phyloP scores from a whole-genome alignment of 2,888 invertebrate species.

The Phyllotreta cruciferae region DNA sequence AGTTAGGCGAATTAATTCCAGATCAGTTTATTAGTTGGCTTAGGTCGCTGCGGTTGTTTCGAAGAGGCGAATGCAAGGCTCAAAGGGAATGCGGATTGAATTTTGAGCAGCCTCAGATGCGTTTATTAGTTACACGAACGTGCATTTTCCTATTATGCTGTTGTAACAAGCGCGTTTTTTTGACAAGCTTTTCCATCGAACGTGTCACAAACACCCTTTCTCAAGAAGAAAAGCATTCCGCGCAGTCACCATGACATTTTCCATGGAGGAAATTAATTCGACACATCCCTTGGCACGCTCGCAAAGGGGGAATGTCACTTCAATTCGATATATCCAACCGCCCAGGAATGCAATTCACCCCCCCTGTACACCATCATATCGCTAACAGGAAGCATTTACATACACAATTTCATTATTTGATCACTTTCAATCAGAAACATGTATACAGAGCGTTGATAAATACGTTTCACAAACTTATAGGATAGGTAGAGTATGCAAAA shows the following conservation, averaged over 20 bases:
- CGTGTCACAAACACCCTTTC: constrained; percentile 9
- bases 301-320: constrained; percentile 6
- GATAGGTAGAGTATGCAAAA: too few species aligned
- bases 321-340: constrained; percentile 3
- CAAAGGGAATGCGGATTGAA: constrained; percentile 47
- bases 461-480: too few species aligned
- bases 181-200: not conserved
- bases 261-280: constrained; percentile 28
- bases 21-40: constrained; percentile 43
- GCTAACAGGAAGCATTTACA: not conserved
- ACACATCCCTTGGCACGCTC: constrained; percentile 21
- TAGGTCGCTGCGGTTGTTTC: constrained; percentile 29
- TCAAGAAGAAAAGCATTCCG: constrained; percentile 28
- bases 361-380: not conserved
- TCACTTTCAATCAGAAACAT: too few species aligned
- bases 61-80: constrained; percentile 30
- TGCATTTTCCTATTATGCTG: not conserved
- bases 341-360: not conserved
- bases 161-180: too few species aligned
- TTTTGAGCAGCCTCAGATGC: constrained; percentile 38
- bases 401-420: not conserved
- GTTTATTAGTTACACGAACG: constrained; percentile 23
- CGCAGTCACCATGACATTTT: constrained; percentile 26
- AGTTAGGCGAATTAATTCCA: constrained; percentile 42
- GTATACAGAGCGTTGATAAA: too few species aligned